Percentiles rank a stretch among this genome's conserved stretches.
Conservation (phyloP, 2,113 vertebrate genomes). For the Rhodinocichla rosea region DNA sequence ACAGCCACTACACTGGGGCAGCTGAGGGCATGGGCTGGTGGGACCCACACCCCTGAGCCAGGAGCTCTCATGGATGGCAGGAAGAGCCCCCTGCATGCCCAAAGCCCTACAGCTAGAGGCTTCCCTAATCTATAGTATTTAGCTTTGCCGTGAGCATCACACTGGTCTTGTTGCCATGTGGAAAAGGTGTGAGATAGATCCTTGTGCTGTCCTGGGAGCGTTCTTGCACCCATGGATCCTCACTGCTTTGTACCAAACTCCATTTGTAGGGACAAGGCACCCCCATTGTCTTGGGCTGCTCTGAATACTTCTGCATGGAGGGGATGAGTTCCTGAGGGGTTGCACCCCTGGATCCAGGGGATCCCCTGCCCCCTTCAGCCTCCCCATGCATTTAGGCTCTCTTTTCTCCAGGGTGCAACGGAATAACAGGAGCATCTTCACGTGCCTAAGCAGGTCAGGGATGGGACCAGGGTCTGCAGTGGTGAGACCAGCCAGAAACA, state of each 20-base stretch:
- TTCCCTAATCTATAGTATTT: background rate
- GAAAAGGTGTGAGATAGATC: background rate
- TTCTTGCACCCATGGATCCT: background rate
- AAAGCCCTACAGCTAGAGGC: background rate
- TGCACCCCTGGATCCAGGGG: background rate
- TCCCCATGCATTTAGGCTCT: background rate
- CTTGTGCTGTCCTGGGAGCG: background rate
- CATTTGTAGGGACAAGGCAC: background rate
- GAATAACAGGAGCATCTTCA: background rate
- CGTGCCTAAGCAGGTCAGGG: accelerated
- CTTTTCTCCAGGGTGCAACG: accelerated
- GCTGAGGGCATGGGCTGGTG: background rate
- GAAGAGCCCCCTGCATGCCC: background rate
- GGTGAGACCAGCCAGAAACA: background rate
- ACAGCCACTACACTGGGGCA: accelerated
- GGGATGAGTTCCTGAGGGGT: background rate
- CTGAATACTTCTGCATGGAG: background rate
- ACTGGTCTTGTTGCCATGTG: accelerated
- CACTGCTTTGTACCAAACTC: background rate
- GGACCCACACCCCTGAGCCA: background rate
- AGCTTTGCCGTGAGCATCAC: background rate
- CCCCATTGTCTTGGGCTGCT: background rate
- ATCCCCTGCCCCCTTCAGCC: background rate
- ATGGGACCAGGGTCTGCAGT: accelerated
- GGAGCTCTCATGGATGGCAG: accelerated